A percentile compares a stretch with the other conserved stretches of the same genome.
phyloP scores from a whole-genome alignment of 2,888 invertebrate genomes.

The Alloplasta piceator region DNA sequence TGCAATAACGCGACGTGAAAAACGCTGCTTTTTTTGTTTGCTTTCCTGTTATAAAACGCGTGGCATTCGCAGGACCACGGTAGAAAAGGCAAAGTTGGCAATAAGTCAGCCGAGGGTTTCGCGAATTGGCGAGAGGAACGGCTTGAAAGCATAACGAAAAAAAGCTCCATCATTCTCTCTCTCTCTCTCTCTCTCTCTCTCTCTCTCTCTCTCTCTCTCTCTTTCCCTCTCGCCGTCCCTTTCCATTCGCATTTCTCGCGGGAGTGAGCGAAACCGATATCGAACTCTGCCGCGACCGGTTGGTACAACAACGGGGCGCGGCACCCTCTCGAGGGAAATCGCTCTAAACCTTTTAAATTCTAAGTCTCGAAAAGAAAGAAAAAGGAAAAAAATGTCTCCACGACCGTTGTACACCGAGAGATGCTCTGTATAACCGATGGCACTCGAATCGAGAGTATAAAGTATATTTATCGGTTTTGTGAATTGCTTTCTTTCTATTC shows the following conservation, averaged over 20 bases:
- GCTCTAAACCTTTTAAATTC: conserved; percentile 83
- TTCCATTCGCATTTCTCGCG: conserved; percentile 27
- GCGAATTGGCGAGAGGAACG: conserved; percentile 55
- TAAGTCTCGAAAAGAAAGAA: conserved; percentile 71
- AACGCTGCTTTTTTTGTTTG: conserved; percentile 31
- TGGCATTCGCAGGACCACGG: conserved; percentile 28
- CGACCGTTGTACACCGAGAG: conserved; percentile 64
- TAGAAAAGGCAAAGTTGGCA: conserved; percentile 68
- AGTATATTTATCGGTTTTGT: conserved; percentile 53
- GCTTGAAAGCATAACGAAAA: conserved; percentile 50
- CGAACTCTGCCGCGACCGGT: conserved; percentile 73
- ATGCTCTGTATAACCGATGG: conserved; percentile 60
- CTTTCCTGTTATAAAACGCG: conserved; percentile 4
- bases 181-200: conserved; percentile 26
- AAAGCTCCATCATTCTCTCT: conserved; percentile 48
- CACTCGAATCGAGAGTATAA: conserved; percentile 57
- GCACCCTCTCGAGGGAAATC: conserved; percentile 81
- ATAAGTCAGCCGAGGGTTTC: conserved; percentile 70
- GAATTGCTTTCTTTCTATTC: conserved; percentile 36
- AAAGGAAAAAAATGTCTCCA: conserved; percentile 35
- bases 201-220: conserved; percentile 10
- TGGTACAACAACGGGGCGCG: conserved; percentile 54
- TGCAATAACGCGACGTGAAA: conserved; percentile 54
- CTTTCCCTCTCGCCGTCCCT: conserved; percentile 16
- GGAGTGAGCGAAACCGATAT: conserved; percentile 57